Conservation (phyloP, 2,113 vertebrate species). For the Stomatorhinus ivindoensis region DNA sequence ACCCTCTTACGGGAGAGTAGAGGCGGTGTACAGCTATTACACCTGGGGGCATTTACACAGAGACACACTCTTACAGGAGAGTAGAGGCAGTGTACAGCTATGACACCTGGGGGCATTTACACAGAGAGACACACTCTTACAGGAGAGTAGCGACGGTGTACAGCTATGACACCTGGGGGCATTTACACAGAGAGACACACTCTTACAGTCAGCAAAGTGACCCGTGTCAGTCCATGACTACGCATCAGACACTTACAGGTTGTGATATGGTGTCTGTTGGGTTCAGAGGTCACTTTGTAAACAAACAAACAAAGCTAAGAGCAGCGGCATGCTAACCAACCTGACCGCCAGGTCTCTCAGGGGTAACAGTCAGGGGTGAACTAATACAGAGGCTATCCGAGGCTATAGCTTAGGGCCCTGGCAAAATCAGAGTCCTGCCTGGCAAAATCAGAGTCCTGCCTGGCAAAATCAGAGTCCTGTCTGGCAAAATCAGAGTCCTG, state of each 20-base stretch:
- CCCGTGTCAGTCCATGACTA: background rate
- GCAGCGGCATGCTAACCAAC: background rate
- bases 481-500: no score
- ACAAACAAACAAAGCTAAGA: background rate
- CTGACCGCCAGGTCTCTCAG: background rate
- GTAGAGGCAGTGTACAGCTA: conserved; percentile 70
- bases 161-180: no score
- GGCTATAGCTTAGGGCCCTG: background rate
- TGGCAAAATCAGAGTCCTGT: no score
- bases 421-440: background rate
- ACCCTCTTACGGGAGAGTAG: conserved; percentile 55
- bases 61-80: conserved; percentile 37
- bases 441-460: no score
- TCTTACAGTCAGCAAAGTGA: background rate
- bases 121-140: background rate
- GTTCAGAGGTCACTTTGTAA: background rate
- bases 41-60: conserved; percentile 44
- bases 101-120: conserved; percentile 55
- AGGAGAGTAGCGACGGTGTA: no score
- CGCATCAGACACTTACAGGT: background rate
- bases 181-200: background rate
- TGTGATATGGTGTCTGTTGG: background rate
- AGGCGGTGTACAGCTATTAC: conserved; percentile 71
- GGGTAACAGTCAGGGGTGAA: background rate
- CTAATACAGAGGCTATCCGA: background rate